A percentile compares a stretch with the other conserved stretches of the same genome.
These are phyloP conservation scores for Felis chaus DNA, from an alignment of 2,113 vertebrate genomes.

Conservation along the genomic window DNA sequence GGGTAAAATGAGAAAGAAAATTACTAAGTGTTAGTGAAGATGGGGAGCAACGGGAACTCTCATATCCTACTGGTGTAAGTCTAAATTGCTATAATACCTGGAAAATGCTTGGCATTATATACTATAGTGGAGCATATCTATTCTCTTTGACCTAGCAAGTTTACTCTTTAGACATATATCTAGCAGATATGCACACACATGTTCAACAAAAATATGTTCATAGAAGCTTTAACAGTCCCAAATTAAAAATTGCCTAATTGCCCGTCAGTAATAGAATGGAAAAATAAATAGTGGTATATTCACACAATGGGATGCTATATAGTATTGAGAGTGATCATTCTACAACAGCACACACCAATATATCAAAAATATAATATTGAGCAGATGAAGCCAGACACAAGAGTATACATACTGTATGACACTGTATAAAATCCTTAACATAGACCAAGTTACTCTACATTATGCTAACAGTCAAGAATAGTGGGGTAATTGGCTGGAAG, in stretches of 20 bases:
- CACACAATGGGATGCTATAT: not conserved
- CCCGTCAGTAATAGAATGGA: not conserved
- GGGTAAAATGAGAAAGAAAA: slow-evolving; percentile 23
- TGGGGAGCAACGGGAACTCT: not conserved
- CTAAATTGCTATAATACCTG: not conserved
- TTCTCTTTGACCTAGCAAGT: slow-evolving; percentile 2
- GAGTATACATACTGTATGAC: not conserved
- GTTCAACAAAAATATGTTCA: not conserved
- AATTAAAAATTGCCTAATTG: slow-evolving; percentile 2
- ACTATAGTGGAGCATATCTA: not conserved
- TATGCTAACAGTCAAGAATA: slow-evolving; percentile 1
- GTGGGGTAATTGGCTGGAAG: not conserved
- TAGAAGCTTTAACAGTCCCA: not conserved
- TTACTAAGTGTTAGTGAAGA: not conserved
- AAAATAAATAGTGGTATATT: not conserved
- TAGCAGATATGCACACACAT: not conserved
- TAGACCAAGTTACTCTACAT: not conserved
- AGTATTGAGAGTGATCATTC: not conserved
- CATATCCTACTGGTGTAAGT: not conserved
- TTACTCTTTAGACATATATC: not conserved
- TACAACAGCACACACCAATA: not conserved
- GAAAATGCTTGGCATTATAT: not conserved
- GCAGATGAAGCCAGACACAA: not conserved
- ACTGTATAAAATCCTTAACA: slow-evolving; percentile 20
- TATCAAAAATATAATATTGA: not conserved